Evolutionary conservation across 2,113 vertebrate genomes (phyloP).

Genomic region (Ophiodon elongatus): DNA sequence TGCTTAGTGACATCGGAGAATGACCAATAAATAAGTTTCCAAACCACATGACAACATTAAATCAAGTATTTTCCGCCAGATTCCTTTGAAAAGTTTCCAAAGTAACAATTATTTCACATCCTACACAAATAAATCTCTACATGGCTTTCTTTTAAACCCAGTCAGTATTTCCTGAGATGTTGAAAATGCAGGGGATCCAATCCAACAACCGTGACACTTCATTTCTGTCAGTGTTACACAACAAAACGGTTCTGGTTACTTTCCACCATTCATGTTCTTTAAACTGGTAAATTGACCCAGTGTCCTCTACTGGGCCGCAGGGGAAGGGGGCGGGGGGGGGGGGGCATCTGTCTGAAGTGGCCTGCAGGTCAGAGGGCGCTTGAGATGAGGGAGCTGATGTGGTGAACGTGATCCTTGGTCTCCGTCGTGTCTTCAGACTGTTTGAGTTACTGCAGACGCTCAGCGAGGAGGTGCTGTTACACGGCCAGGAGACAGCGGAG

Average conservation of each 20-base stretch:
- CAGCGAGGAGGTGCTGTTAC: slow-evolving; percentile 63
- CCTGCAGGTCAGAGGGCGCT: slow-evolving; percentile 19
- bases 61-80: background rate
- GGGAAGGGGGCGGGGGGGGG: no score
- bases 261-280: background rate
- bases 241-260: background rate
- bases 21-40: background rate
- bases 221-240: slow-evolving; percentile 1
- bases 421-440: slow-evolving; percentile 42
- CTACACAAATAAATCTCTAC: background rate
- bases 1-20: background rate
- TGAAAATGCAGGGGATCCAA: background rate
- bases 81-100: background rate
- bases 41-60: background rate
- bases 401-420: slow-evolving; percentile 50
- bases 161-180: background rate
- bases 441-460: slow-evolving; percentile 59
- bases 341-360: background rate
- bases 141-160: background rate
- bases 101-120: background rate
- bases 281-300: background rate
- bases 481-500: slow-evolving; percentile 66
- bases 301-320: background rate
- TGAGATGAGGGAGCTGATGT: background rate
- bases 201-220: background rate